Base-by-base conservation (phyloP, 1,140 invertebrate genomes). In the Adoxophyes honmai region DNA sequence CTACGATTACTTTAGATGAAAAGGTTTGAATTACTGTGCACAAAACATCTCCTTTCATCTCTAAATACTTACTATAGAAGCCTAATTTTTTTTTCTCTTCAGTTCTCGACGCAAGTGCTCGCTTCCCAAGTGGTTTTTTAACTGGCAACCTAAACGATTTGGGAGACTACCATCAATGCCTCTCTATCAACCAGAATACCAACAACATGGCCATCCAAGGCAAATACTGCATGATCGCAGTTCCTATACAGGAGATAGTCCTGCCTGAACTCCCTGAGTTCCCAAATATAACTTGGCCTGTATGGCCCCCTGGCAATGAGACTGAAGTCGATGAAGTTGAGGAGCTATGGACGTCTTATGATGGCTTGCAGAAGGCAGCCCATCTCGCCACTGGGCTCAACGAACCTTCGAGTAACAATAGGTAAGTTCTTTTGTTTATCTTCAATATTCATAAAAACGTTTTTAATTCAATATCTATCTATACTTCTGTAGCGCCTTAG, bases 81-180 rank as follows among this genome's bases (percentile, higher is more conserved):
- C 9, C 14, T 33, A 28, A 52, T n/a, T 1, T 7, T 13, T 34
- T 34, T 58, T 58, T 55, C 7, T 7, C 60, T 60, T 16, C 61
- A 77, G 75, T 74, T 48, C 4, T 73, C 4, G 75, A 77, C 28
- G 64, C 75, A 34, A 70, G 63, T 35, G 70, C 54, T 0, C 69
- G 55, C 39, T 11, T 73, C 5, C 75, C 75, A 3, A 66, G 64
- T 11, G 72, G 72, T 8, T 34, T 78, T 0, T 1, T 59, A 1
- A 37, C 37, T 1, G 55, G 64, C 0, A 70, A 78, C 44, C 9
- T 73, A 5, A 63, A 69, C 16, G 72, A 75, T 10, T 52, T 70
- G 0, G 75, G 75, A 6, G 72, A 78, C 35, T 78, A 78, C 37
- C 57, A 62, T 15, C 64, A 75, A 63, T 78, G 75, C 38, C 58